phyloP scores from a whole-genome alignment of 1,140 invertebrate genomes.

The Elymnias hypermnestra region DNA sequence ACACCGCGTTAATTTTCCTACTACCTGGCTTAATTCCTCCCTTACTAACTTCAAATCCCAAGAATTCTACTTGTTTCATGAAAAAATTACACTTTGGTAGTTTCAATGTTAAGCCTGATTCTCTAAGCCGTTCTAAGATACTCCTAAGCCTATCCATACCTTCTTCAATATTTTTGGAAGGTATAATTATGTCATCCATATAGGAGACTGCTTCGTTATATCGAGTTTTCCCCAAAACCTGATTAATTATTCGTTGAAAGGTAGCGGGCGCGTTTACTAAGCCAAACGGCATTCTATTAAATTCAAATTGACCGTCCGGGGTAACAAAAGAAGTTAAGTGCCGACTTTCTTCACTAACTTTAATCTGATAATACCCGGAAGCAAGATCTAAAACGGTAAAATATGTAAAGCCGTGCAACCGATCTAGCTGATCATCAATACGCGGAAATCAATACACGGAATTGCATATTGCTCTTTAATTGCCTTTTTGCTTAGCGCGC shows the following conservation, averaged over 20 bases:
- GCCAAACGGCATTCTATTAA: slow-evolving; percentile 15
- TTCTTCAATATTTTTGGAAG: background rate
- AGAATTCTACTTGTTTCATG: background rate
- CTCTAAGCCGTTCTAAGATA: slow-evolving; percentile 6
- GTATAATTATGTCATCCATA: slow-evolving; percentile 9
- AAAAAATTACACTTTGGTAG: slow-evolving; percentile 12
- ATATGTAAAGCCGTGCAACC: slow-evolving; percentile 12
- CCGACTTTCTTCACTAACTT: slow-evolving; percentile 8
- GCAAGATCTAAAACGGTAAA: slow-evolving; percentile 16
- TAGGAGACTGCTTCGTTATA: slow-evolving; percentile 10
- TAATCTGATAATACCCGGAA: slow-evolving; percentile 13
- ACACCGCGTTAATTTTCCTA: slow-evolving; percentile 5
- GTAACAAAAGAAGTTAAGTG: slow-evolving; percentile 20
- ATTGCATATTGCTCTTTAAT: slow-evolving; percentile 22
- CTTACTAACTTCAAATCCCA: slow-evolving; percentile 4
- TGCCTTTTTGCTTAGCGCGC: slow-evolving; percentile 11
- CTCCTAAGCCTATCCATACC: slow-evolving; percentile 5
- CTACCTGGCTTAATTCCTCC: slow-evolving; percentile 2
- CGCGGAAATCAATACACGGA: too few species aligned
- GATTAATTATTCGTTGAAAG: slow-evolving; percentile 18
- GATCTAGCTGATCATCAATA: slow-evolving; percentile 23
- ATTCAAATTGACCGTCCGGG: slow-evolving; percentile 17
- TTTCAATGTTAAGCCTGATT: slow-evolving; percentile 7
- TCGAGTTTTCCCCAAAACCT: slow-evolving; percentile 6
- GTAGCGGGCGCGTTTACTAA: slow-evolving; percentile 16